Evolutionary conservation across 1,140 invertebrate species (phyloP), one percentile per base, ranked within the genome.

Genomic region (Globodera ellingtonae): DNA sequence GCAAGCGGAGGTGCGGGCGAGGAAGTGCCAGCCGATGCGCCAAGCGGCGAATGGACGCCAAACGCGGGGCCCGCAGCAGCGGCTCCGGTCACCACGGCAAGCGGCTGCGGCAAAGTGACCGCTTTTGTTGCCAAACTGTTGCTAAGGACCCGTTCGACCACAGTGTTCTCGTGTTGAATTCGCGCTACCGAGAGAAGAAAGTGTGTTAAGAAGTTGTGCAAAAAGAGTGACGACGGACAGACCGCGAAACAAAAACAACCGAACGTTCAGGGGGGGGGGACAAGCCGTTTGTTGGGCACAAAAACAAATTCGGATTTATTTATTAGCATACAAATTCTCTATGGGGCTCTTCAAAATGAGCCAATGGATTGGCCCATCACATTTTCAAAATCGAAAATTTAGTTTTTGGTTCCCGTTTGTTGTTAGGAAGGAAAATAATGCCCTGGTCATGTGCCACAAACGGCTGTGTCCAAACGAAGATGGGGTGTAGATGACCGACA

Each of bases 141-240:
- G 47, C 79, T 85, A 72, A 87, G 84, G 44, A 88, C 87, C 44
- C 88, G 85, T 67, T 77, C 75, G 44, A 88, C 87, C 73, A 88
- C 87, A 24, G 87, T 88, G 79, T 88, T 88, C 80, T 88, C 87
- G 84, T 88, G 87, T 80, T 88, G 89, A 59, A 88, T 80, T 79
- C 80, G 47, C 13, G 79, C 59, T 62, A 73, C 10, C 62, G 82
- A 62, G 62, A 79, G 74, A 81, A 79, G 52, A 78, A 86, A 79
- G 79, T 24, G 48, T 69, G 24, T 70, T 70, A 24, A 35, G 35
- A 70, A 44, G 67, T 70, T 70, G 35, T 35, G 24, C 67, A 35
- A 21, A 70, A 47, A 47, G 67, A 5, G 4, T 79, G 52, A 67
- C 56, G 48, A 75, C 44, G 13, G 73, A 66, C 71, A 47, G 7